Evolutionary conservation across 2,888 invertebrate species (phyloP), one percentile per base, ranked within the genome.

Genomic region (Metalampra italica): DNA sequence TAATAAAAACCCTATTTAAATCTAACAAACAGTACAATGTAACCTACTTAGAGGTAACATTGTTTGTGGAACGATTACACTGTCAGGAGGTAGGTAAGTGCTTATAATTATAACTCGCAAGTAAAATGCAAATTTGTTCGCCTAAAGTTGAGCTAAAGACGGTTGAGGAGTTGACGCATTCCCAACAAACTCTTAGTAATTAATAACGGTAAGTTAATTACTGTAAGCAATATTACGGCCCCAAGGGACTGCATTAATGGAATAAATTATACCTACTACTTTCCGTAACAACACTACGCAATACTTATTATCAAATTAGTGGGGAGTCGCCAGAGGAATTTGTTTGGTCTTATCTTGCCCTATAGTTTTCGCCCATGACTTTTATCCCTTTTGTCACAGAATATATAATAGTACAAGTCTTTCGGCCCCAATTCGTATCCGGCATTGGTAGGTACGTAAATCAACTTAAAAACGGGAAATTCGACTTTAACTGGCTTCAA

Each of bases 191-290:
- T 55, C 56, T 57, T 55, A 56, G 68, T 71, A 68, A 76, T 76
- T 72, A 72, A 75, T 74, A 67, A 68, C 60, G 65, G 62, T 62
- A 52, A 65, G 68, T 68, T 72, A 77, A 74, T 76, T 75, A 71
- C 67, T 68, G 71, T 71, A 56, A 57, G 62, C 60, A 61, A 64
- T 68, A 71, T 43, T 14, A 15, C 29, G 36, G 11, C n/a, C 36
- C 5, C 45, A 15, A 38, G 45, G 9, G 22, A 38, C 29, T 13
- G 59, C 55, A 60, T 61, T 71, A 66, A 71, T 71, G 68, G 69
- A 72, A 71, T 74, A 73, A 71, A 71, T 72, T 71, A 68, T 32
- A 32, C 9, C 9, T 36, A 15, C 43, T 32, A 13, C 29, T 42
- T 42, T 30, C 42, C 8, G 7, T 41, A 9, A 7, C 29, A 29